Conservation (phyloP, 2,113 vertebrate species). For the Calonectris borealis region DNA sequence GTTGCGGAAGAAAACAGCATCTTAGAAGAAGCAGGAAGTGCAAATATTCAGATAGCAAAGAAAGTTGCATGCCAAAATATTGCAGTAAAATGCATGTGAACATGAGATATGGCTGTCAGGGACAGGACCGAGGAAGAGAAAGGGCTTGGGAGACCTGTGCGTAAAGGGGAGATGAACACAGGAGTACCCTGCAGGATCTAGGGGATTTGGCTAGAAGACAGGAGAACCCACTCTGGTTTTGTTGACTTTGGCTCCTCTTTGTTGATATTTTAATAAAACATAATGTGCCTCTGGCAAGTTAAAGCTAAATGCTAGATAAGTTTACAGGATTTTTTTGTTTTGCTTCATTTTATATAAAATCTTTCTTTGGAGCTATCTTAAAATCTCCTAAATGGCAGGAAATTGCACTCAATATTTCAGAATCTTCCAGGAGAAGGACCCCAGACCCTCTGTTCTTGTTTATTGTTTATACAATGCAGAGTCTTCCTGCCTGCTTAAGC, state of each 20-base stretch:
- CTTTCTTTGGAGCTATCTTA: conserved; percentile 50
- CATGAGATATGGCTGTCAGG: background rate
- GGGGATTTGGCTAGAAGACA: background rate
- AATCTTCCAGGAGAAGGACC: conserved; percentile 36
- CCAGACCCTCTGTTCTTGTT: background rate
- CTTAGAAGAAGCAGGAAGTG: background rate
- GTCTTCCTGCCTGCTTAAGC: conserved; percentile 3
- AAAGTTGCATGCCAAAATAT: background rate
- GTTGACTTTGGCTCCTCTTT: conserved; percentile 45
- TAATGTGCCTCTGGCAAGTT: conserved; percentile 51
- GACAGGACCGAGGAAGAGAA: background rate
- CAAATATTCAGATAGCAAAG: background rate
- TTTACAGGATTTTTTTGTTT: conserved; percentile 52
- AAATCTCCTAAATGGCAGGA: conserved; percentile 54
- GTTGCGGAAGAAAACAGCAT: background rate
- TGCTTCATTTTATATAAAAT: conserved; percentile 46
- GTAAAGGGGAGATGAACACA: background rate
- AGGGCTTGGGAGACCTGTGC: background rate
- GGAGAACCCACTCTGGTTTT: conserved; percentile 27
- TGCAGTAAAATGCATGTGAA: background rate
- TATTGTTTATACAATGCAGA: background rate
- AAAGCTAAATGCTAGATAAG: conserved; percentile 54
- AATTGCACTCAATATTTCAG: conserved; percentile 57
- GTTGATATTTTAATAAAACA: conserved; percentile 64
- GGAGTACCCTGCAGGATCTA: background rate